Evolutionary conservation across 2,113 vertebrate species (phyloP).

Genomic region (Piaya cayana): DNA sequence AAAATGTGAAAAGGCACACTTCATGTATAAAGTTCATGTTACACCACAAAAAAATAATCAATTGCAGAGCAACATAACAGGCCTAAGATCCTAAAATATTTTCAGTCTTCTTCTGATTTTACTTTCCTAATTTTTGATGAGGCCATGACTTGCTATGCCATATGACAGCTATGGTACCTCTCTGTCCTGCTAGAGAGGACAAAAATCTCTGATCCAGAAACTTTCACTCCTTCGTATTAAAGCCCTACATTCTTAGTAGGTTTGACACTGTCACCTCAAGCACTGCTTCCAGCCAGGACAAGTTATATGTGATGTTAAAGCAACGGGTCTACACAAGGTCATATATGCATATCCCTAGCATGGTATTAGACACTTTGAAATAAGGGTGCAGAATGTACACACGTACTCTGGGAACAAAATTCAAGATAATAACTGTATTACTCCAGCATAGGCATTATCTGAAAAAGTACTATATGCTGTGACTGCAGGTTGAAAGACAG

Average conservation of each 20-base stretch:
- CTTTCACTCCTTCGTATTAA: background rate
- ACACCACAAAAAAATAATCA: background rate
- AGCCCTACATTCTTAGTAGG: background rate
- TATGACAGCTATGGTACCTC: background rate
- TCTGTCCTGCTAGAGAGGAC: background rate
- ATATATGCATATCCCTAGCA: accelerated
- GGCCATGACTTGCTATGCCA: background rate
- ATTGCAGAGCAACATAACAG: background rate
- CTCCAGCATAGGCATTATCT: background rate
- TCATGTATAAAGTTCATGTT: background rate
- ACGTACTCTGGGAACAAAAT: background rate
- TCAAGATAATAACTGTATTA: background rate
- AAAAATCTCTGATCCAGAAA: background rate
- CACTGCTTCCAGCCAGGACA: accelerated
- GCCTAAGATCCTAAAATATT: background rate
- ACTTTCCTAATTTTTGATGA: background rate
- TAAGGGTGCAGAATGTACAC: background rate
- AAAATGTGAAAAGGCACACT: background rate
- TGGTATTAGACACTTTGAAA: background rate
- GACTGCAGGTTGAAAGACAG: background rate
- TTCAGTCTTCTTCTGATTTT: background rate
- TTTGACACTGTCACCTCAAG: background rate
- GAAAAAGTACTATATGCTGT: background rate
- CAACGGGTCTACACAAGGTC: background rate
- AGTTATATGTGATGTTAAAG: background rate